Conservation (phyloP, 2,888 invertebrate species). For the Cheiracanthium punctorium region DNA sequence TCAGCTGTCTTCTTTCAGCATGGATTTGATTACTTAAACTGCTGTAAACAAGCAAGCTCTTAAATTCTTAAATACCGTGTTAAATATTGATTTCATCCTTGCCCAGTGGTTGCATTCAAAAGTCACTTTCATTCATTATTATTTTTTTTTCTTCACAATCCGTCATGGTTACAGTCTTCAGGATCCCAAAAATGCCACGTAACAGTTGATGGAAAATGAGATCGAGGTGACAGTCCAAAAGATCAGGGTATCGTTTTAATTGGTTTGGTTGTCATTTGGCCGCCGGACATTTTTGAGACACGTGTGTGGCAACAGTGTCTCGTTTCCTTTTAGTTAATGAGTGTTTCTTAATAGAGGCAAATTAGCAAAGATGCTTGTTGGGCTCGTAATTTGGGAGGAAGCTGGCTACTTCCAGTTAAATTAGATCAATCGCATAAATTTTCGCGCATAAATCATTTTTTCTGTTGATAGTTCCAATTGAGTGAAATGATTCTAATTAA, state of each 20-base stretch:
- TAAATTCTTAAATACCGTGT: too few species aligned
- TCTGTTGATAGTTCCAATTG: too few species aligned
- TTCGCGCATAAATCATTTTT: too few species aligned
- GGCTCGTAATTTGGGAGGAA: neutral
- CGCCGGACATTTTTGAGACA: neutral
- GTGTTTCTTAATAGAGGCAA: constrained; percentile 7
- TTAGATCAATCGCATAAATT: neutral
- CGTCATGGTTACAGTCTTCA: neutral
- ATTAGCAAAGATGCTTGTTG: constrained; percentile 13
- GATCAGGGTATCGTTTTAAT: constrained; percentile 10
- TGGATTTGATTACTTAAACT: too few species aligned
- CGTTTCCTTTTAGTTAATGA: constrained; percentile 1
- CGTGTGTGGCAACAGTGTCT: constrained; percentile 1
- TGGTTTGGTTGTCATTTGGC: constrained; percentile 5
- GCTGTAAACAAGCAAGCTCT: too few species aligned
- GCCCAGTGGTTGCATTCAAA: too few species aligned
- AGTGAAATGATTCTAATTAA: too few species aligned
- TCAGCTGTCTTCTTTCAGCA: too few species aligned
- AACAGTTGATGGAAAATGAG: neutral
- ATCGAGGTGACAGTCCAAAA: constrained; percentile 15
- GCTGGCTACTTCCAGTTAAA: neutral
- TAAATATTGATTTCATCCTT: too few species aligned
- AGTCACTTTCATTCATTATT: neutral
- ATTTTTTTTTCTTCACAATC: too few species aligned
- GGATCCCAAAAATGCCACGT: constrained; percentile 1